Conservation (phyloP, 2,888 invertebrate species). For the Philaethria dido region DNA sequence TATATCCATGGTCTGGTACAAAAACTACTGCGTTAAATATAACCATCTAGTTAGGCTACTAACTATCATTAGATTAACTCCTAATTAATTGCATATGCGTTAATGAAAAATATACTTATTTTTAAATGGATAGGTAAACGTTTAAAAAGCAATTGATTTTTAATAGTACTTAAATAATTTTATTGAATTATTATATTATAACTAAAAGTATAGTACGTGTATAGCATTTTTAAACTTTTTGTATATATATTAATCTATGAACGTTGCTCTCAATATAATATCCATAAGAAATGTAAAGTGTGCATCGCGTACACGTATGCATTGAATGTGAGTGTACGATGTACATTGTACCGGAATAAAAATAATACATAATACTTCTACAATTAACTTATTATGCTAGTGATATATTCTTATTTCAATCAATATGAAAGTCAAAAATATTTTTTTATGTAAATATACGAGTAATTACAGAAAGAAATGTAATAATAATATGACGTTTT, state of each 20-base stretch:
- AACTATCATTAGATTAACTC: no score
- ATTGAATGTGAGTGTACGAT: neutral
- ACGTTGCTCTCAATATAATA: neutral
- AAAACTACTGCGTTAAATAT: no score
- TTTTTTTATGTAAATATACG: neutral
- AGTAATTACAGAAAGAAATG: neutral
- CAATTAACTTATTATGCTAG: neutral
- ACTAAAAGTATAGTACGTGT: neutral
- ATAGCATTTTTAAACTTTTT: neutral
- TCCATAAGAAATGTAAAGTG: neutral
- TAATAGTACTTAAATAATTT: no score
- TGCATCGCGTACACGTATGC: constrained; percentile 11
- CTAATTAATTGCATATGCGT: no score
- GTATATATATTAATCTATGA: neutral
- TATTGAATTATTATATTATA: neutral
- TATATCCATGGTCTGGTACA: no score
- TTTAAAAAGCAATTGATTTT: no score
- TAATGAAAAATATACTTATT: no score
- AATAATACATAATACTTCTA: neutral
- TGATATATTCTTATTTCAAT: neutral
- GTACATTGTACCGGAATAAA: neutral
- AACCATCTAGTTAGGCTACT: no score
- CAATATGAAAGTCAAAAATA: neutral
- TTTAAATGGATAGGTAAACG: no score
- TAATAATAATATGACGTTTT: neutral